Percentiles rank a stretch among this genome's conserved stretches.
phyloP scores from a whole-genome alignment of 2,113 vertebrate genomes.

The Corythornis vintsioides region DNA sequence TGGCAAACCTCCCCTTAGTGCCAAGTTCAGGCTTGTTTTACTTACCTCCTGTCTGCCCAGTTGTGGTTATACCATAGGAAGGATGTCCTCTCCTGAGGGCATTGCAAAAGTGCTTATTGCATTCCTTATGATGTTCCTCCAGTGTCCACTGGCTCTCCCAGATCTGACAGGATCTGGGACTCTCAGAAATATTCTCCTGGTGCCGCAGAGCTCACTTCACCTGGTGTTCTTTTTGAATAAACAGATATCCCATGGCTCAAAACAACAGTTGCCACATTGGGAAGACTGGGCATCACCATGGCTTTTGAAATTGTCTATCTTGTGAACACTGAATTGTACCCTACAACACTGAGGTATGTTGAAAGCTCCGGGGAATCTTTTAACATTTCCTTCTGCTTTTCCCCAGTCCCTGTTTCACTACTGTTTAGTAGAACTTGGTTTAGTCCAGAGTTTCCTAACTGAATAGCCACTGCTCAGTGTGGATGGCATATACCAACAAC shows the following conservation, averaged over 20 bases:
- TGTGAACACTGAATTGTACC: conserved; percentile 92
- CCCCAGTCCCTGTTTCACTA: not conserved
- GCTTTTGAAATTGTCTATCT: conserved; percentile 93
- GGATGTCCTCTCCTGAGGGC: not conserved
- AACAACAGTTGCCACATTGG: conserved; percentile 83
- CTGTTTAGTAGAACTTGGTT: not conserved
- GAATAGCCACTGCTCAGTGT: not conserved
- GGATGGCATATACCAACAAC: not conserved
- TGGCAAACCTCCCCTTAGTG: not conserved
- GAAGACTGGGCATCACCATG: conserved; percentile 91
- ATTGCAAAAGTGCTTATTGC: not conserved
- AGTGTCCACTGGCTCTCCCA: not conserved
- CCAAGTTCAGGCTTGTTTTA: not conserved
- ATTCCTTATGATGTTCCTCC: not conserved
- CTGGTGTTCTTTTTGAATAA: not conserved
- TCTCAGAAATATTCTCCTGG: not conserved
- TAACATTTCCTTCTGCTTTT: not conserved
- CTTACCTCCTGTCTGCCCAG: not conserved
- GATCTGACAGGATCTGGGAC: not conserved
- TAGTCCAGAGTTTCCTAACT: not conserved
- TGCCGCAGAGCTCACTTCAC: not conserved
- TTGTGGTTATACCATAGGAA: not conserved
- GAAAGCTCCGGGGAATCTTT: not conserved
- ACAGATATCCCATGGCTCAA: conserved; percentile 88
- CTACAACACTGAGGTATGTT: conserved; percentile 86